These are phyloP conservation scores for Drosophila pegasa DNA, from an alignment of 2,888 invertebrate genomes.

Conservation along the genomic window DNA sequence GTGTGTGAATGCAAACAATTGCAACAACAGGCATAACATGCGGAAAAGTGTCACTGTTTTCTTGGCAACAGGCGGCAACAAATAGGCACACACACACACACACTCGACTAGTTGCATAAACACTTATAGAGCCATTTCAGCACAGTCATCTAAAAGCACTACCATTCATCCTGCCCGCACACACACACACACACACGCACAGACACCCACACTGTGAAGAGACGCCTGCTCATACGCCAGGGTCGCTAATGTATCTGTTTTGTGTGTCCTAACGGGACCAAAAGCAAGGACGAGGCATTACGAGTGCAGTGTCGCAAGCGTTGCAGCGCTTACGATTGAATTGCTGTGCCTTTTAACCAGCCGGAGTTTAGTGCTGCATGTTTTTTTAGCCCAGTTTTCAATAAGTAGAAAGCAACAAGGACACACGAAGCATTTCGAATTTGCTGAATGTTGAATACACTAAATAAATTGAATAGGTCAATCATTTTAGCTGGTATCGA, in stretches of 20 bases:
- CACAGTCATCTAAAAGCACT: constrained; percentile 74
- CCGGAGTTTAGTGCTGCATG: constrained; percentile 18
- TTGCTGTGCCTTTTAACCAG: constrained; percentile 41
- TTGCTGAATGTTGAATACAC: constrained; percentile 17
- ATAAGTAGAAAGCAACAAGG: constrained; percentile 1
- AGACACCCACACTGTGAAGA: constrained; percentile 26
- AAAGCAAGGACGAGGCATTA: constrained; percentile 42
- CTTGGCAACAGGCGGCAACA: constrained; percentile 63
- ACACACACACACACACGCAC: constrained; percentile 10
- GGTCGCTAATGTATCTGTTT: constrained; percentile 79
- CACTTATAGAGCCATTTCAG: constrained; percentile 76
- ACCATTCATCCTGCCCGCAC: constrained; percentile 50
- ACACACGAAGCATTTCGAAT: not conserved
- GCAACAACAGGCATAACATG: constrained; percentile 76
- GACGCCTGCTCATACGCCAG: constrained; percentile 56
- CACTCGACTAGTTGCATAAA: constrained; percentile 66
- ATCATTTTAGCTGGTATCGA: not conserved
- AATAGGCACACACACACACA: constrained; percentile 24
- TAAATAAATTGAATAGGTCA: constrained; percentile 5
- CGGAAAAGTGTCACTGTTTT: constrained; percentile 77
- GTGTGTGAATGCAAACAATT: constrained; percentile 64
- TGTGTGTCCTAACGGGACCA: constrained; percentile 59
- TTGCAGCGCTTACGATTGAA: constrained; percentile 39
- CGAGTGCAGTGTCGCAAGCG: constrained; percentile 32
- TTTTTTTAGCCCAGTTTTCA: constrained; percentile 23